phyloP scores from a whole-genome alignment of 2,113 vertebrate genomes.

The Baryphthengus martii region DNA sequence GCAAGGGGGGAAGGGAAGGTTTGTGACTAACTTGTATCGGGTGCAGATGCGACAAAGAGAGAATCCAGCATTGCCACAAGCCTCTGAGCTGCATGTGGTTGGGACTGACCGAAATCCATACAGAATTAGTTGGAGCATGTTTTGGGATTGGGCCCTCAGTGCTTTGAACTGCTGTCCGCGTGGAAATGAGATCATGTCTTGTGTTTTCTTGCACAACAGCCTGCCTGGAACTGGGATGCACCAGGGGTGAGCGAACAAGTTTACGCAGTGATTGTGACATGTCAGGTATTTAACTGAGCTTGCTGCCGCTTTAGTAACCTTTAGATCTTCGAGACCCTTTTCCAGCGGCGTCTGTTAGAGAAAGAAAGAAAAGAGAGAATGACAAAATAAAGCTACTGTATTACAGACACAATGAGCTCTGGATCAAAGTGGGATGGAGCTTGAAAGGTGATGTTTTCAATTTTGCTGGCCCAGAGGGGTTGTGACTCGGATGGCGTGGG shows the following conservation, averaged over 20 bases:
- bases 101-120: not conserved
- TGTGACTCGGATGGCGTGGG: conserved; percentile 39
- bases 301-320: not conserved
- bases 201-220: not conserved
- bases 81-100: not conserved
- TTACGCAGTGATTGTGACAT: not conserved
- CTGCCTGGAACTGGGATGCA: not conserved
- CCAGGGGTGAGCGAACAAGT: not conserved
- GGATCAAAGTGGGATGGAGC: conserved; percentile 59
- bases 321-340: conserved; percentile 50
- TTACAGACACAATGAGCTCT: conserved; percentile 58
- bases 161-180: not conserved
- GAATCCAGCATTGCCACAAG: not conserved
- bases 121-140: not conserved
- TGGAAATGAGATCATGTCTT: conserved; percentile 20
- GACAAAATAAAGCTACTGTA: conserved; percentile 53
- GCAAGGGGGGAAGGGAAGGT: not conserved
- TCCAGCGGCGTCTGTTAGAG: not conserved
- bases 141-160: not conserved
- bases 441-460: conserved; percentile 58
- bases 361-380: conserved; percentile 53
- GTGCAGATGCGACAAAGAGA: not conserved
- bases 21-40: not conserved
- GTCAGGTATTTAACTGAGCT: conserved; percentile 28
- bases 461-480: conserved; percentile 58